Percentiles rank a stretch among this genome's conserved stretches.
These are phyloP conservation scores for Nowickia ferox DNA, from an alignment of 2,888 invertebrate genomes.

Conservation along the genomic window DNA sequence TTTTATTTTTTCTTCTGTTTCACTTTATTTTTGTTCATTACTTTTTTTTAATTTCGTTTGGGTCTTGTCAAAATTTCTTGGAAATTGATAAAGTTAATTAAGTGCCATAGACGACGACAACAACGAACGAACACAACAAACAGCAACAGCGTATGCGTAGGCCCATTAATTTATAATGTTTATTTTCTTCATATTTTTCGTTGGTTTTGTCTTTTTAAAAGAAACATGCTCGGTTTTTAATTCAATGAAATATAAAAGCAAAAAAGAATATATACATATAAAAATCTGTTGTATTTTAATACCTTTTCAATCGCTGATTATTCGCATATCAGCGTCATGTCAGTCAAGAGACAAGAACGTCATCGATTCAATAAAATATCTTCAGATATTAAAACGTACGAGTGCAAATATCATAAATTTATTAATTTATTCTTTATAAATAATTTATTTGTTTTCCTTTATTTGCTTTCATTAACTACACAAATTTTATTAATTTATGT, in stretches of 20 bases:
- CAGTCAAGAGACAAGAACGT: background rate
- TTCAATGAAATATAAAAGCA: background rate
- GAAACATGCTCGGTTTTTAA: slow-evolving; percentile 11
- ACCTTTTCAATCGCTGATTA: slow-evolving; percentile 66
- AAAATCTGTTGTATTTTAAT: slow-evolving; percentile 55
- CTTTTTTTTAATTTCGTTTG: slow-evolving; percentile 27
- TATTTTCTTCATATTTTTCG: slow-evolving; percentile 16
- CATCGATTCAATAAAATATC: too few species aligned
- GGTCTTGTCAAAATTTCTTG: slow-evolving; percentile 68
- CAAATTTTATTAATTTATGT: slow-evolving; percentile 72
- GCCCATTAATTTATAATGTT: slow-evolving; percentile 63
- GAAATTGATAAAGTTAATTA: slow-evolving; percentile 72
- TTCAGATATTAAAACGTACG: too few species aligned
- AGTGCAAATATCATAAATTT: slow-evolving; percentile 57
- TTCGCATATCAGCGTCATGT: slow-evolving; percentile 66
- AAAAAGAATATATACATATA: background rate
- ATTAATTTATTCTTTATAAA: slow-evolving; percentile 72
- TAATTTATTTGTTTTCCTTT: slow-evolving; percentile 69
- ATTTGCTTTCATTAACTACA: slow-evolving; percentile 68
- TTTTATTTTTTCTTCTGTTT: background rate
- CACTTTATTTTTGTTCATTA: background rate
- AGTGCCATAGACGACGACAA: slow-evolving; percentile 70
- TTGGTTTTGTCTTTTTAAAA: slow-evolving; percentile 28
- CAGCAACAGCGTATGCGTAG: slow-evolving; percentile 58
- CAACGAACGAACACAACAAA: background rate